phyloP scores from a whole-genome alignment of 2,888 invertebrate species.

The Tipula helvola region DNA sequence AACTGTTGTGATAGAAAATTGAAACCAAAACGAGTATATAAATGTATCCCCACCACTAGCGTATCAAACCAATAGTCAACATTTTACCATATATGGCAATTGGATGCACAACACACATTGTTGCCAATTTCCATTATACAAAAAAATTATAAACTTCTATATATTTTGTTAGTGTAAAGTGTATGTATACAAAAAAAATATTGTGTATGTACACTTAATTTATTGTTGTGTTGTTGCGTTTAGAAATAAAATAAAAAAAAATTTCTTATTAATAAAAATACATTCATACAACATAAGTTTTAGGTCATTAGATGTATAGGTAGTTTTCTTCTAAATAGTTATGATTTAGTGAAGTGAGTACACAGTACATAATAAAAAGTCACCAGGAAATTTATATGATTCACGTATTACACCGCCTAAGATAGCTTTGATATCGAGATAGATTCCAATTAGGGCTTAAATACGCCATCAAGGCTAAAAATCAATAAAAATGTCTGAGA shows the following conservation, averaged over 20 bases:
- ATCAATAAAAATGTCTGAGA: neutral
- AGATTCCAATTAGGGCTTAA: neutral
- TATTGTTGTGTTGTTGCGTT: neutral
- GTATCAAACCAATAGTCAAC: slow-evolving; percentile 25
- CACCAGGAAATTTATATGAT: neutral
- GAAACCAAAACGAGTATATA: slow-evolving; percentile 32
- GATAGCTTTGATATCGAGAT: neutral
- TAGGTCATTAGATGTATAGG: neutral
- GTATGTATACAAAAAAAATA: neutral
- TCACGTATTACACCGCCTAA: neutral
- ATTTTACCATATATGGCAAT: slow-evolving; percentile 36
- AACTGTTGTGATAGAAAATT: slow-evolving; percentile 35
- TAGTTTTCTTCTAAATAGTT: neutral
- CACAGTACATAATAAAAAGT: neutral
- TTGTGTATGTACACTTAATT: neutral
- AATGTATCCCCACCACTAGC: slow-evolving; percentile 26
- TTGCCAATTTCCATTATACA: slow-evolving; percentile 19
- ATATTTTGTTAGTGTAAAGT: neutral
- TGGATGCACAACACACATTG: slow-evolving; percentile 24
- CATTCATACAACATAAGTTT: neutral
- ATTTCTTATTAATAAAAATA: neutral
- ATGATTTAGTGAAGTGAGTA: neutral
- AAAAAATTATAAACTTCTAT: neutral
- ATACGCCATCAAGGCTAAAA: neutral
- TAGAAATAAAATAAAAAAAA: neutral